These are phyloP conservation scores for Simalia tracyae DNA, from an alignment of 2,797 vertebrate genomes.

Conservation along the genomic window DNA sequence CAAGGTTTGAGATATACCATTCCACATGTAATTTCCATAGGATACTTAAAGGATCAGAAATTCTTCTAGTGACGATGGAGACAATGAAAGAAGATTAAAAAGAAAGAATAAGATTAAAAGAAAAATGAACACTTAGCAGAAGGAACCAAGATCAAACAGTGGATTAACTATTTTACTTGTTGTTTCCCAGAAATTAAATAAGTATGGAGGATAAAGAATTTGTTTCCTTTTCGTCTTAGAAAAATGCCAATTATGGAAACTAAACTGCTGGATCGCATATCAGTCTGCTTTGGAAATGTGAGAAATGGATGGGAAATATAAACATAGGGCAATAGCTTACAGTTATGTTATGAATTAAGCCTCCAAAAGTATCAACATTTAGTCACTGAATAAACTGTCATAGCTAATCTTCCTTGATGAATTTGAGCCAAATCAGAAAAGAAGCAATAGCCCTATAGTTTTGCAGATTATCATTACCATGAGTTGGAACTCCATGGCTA, in stretches of 20 bases:
- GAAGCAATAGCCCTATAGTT: slow-evolving; percentile 58
- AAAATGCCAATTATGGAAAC: slow-evolving; percentile 84
- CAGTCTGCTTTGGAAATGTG: slow-evolving; percentile 83
- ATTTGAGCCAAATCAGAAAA: slow-evolving; percentile 80
- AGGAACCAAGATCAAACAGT: slow-evolving; percentile 77
- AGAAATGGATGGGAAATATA: slow-evolving; percentile 83
- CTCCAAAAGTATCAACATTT: slow-evolving; percentile 80
- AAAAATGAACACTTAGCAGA: slow-evolving; percentile 75
- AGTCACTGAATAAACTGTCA: slow-evolving; percentile 80
- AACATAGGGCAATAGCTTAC: slow-evolving; percentile 79
- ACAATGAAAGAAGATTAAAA: slow-evolving; percentile 80
- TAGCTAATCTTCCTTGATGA: slow-evolving; percentile 78
- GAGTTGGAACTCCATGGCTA: slow-evolving; percentile 31
- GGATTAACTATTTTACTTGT: slow-evolving; percentile 81
- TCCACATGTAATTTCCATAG: slow-evolving; percentile 70
- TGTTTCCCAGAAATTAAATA: slow-evolving; percentile 82
- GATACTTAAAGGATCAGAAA: slow-evolving; percentile 64
- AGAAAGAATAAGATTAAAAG: slow-evolving; percentile 82
- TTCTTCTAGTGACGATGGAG: slow-evolving; percentile 70
- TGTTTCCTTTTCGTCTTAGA: slow-evolving; percentile 81
- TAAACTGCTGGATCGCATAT: slow-evolving; percentile 80
- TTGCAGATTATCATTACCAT: slow-evolving; percentile 37
- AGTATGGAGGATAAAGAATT: slow-evolving; percentile 80
- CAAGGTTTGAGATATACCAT: slow-evolving; percentile 73
- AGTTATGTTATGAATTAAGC: slow-evolving; percentile 84